Evolutionary conservation across 2,113 vertebrate species (phyloP).

Genomic region (Petrocephalus zakoni): DNA sequence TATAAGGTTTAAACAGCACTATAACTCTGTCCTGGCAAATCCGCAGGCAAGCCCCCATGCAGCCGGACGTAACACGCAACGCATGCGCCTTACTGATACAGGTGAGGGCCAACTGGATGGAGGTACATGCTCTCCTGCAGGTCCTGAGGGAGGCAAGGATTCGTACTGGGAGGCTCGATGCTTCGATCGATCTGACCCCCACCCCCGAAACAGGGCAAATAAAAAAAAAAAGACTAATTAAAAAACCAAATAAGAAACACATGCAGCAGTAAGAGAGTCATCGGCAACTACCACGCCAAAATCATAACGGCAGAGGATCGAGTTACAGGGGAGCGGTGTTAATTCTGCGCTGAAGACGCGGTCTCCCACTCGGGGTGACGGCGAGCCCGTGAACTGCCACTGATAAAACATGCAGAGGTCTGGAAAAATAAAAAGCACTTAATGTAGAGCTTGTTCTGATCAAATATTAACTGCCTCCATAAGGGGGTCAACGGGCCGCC

Average conservation of each 20-base stretch:
- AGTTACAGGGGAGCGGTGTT: background rate
- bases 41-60: constrained; percentile 39
- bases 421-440: constrained; percentile 5
- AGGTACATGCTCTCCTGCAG: background rate
- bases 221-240: background rate
- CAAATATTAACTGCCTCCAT: constrained; percentile 12
- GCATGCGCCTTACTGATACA: constrained; percentile 21
- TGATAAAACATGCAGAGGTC: constrained; percentile 2
- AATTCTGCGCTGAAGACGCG: background rate
- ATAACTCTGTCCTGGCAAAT: constrained; percentile 44
- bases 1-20: constrained; percentile 27
- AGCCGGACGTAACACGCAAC: constrained; percentile 48
- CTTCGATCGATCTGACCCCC: background rate
- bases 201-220: background rate
- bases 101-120: background rate
- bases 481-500: background rate
- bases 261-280: background rate
- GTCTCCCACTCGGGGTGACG: background rate
- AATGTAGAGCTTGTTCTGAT: background rate
- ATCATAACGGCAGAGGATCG: background rate
- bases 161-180: background rate
- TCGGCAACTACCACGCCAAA: background rate
- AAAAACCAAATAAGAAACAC: background rate
- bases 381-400: background rate
- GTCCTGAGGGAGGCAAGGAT: background rate